Evolutionary conservation across 2,888 invertebrate species (phyloP).

Genomic region (Julus scanicus): DNA sequence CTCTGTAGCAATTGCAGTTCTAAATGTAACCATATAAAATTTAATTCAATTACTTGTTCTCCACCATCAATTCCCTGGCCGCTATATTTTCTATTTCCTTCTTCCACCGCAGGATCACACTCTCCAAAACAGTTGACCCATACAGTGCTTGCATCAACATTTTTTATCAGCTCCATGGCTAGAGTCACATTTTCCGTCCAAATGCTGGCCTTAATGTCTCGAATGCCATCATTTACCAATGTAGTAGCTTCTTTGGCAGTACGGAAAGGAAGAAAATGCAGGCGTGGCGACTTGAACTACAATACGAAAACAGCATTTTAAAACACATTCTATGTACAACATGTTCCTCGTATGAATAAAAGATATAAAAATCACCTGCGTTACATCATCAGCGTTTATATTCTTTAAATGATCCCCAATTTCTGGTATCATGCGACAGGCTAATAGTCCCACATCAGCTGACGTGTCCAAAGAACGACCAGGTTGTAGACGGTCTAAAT

Average conservation of each 20-base stretch:
- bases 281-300: background rate
- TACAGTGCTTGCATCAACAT: slow-evolving; percentile 69
- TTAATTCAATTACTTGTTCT: slow-evolving; percentile 27
- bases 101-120: slow-evolving; percentile 69
- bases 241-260: slow-evolving; percentile 71
- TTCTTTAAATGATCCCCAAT: background rate
- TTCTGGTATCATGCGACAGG: background rate
- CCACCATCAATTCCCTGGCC: slow-evolving; percentile 66
- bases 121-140: slow-evolving; percentile 72
- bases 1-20: background rate
- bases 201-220: slow-evolving; percentile 66
- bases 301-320: background rate
- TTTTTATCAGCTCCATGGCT: slow-evolving; percentile 70
- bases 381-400: background rate
- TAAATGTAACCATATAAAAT: background rate
- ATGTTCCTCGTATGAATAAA: background rate
- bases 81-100: slow-evolving; percentile 69
- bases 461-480: background rate
- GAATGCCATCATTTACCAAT: slow-evolving; percentile 70
- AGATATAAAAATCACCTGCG: slow-evolving; percentile 7
- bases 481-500: background rate
- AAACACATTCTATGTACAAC: background rate
- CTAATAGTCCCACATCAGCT: slow-evolving; percentile 9
- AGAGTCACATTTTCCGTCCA: slow-evolving; percentile 72
- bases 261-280: slow-evolving; percentile 66